Percentiles rank a stretch among this genome's conserved stretches.
Evolutionary conservation across 2,797 vertebrate genomes (phyloP).

Genomic region (Hydrolagus colliei): DNA sequence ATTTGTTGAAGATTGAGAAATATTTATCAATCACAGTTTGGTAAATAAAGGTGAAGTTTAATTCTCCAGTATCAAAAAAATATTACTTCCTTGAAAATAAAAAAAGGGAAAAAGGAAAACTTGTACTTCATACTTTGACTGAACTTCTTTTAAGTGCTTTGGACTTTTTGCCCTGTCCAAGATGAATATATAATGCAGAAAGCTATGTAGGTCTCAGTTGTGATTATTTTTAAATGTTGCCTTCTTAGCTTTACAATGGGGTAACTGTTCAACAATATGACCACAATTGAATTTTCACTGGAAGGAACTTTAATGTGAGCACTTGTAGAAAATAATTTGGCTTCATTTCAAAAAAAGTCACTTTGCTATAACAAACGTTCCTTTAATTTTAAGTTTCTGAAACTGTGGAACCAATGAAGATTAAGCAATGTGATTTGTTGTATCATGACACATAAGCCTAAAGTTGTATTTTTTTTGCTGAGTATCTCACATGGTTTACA

Average conservation of each 20-base stretch:
- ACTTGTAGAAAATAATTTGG: constrained; percentile 21
- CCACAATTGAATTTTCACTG: not conserved
- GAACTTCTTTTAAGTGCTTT: constrained; percentile 26
- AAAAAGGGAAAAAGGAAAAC: no score
- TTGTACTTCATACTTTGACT: not conserved
- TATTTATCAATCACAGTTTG: constrained; percentile 24
- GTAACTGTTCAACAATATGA: not conserved
- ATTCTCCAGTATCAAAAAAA: not conserved
- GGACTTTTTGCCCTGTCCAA: constrained; percentile 9
- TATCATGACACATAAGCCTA: not conserved
- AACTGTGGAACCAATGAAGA: not conserved
- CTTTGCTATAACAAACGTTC: not conserved
- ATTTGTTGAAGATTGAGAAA: constrained; percentile 11
- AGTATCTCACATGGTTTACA: not conserved
- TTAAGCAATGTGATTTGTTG: not conserved
- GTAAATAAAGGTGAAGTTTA: constrained; percentile 22
- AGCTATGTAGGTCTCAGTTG: constrained; percentile 21
- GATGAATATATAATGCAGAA: constrained; percentile 13
- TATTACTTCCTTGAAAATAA: not conserved
- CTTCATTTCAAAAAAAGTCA: constrained; percentile 5
- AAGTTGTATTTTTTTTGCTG: not conserved
- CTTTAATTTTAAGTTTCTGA: not conserved
- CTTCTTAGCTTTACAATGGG: constrained; percentile 14
- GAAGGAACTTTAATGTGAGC: not conserved
- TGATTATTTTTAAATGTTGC: constrained; percentile 24